These are phyloP conservation scores for Fragum sueziense DNA, from an alignment of 2,888 invertebrate species.

Conservation along the genomic window DNA sequence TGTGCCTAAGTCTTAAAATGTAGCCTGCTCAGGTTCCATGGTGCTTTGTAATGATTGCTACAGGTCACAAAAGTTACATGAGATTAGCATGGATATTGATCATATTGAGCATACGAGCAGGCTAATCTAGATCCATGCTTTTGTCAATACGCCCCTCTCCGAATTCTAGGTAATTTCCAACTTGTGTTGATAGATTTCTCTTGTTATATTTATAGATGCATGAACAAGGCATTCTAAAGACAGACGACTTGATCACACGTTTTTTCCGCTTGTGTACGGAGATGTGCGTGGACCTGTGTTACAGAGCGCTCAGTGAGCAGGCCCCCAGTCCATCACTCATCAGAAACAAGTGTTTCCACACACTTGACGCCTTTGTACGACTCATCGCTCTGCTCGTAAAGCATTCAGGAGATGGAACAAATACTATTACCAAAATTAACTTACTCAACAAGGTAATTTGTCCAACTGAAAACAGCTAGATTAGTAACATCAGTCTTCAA, in stretches of 20 bases:
- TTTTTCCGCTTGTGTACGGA: constrained; percentile 98
- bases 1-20: no score
- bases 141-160: no score
- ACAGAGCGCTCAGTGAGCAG: constrained; percentile 91
- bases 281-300: constrained; percentile 97
- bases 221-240: constrained; percentile 96
- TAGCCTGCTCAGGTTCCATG: no score
- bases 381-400: constrained; percentile 97
- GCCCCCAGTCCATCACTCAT: constrained; percentile 84
- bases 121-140: no score
- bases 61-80: no score
- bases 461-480: no score
- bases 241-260: constrained; percentile 97
- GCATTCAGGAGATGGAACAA: constrained; percentile 85
- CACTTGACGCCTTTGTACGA: constrained; percentile 96
- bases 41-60: no score
- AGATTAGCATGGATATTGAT: no score
- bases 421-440: constrained; percentile 98
- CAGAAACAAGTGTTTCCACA: constrained; percentile 96
- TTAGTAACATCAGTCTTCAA: no score
- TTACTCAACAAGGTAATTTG: constrained; percentile 96
- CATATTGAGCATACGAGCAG: no score
- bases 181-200: no score
- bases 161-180: no score
- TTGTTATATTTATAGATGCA: constrained; percentile 92